Evolutionary conservation across 2,113 vertebrate species (phyloP).

Genomic region (Aegithalos caudatus): DNA sequence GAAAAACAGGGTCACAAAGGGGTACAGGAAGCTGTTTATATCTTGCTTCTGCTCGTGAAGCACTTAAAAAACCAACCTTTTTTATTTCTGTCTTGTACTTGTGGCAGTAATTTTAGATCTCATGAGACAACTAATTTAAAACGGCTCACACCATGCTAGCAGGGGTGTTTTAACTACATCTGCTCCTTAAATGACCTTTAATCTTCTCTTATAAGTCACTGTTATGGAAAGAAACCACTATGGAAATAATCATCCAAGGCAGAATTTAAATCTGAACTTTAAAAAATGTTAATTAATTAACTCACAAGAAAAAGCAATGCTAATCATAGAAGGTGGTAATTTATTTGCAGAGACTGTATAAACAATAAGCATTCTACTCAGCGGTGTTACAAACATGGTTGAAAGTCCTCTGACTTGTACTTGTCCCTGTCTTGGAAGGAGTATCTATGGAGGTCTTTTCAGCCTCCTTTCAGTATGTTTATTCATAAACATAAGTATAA

Average conservation of each 20-base stretch:
- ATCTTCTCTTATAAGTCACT: background rate
- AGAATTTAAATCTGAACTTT: slow-evolving; percentile 45
- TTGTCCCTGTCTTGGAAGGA: background rate
- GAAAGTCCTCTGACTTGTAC: background rate
- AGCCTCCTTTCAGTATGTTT: background rate
- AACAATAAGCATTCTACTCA: background rate
- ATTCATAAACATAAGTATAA: background rate
- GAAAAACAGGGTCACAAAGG: background rate
- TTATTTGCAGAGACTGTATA: background rate
- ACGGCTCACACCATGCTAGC: background rate
- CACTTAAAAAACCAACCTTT: background rate
- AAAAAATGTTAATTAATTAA: slow-evolving; percentile 23
- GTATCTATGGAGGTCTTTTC: background rate
- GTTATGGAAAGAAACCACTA: background rate
- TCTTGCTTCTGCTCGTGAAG: background rate
- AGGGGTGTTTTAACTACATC: background rate
- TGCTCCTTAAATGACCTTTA: background rate
- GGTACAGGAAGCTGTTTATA: background rate
- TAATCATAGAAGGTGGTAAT: background rate
- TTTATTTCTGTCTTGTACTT: background rate
- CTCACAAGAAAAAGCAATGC: background rate
- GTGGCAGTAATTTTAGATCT: background rate
- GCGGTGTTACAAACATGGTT: background rate
- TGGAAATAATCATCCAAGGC: background rate
- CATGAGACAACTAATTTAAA: background rate